phyloP scores from a whole-genome alignment of 2,888 invertebrate genomes.

The Tuta absoluta region DNA sequence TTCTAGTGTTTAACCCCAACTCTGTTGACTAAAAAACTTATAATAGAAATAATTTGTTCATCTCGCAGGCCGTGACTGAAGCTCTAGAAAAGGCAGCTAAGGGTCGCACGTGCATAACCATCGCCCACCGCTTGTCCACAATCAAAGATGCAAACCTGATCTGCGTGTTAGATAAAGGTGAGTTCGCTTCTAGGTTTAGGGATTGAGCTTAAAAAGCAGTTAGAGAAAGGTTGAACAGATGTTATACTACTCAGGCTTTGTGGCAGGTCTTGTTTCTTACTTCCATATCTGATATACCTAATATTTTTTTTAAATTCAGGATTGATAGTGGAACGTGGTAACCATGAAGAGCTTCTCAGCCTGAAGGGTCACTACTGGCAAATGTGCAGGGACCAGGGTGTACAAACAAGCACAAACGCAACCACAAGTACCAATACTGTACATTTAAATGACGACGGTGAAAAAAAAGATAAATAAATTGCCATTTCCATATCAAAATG shows the following conservation, averaged over 20 bases:
- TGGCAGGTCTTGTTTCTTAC: too few relatives aligned
- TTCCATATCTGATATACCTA: too few relatives aligned
- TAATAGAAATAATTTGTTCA: neutral
- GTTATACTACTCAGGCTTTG: too few relatives aligned
- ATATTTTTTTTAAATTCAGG: slow-evolving; percentile 65
- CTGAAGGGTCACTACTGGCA: slow-evolving; percentile 84
- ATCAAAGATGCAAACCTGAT: slow-evolving; percentile 92
- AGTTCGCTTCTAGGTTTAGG: neutral
- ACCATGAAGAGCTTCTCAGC: slow-evolving; percentile 85
- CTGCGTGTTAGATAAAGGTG: slow-evolving; percentile 90
- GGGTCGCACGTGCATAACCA: slow-evolving; percentile 91
- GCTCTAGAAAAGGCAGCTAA: slow-evolving; percentile 90
- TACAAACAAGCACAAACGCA: neutral
- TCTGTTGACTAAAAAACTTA: too few relatives aligned
- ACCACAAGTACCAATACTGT: neutral
- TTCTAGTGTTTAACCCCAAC: too few relatives aligned
- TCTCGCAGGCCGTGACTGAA: slow-evolving; percentile 86
- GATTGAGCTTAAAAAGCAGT: neutral
- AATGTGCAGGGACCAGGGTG: slow-evolving; percentile 77
- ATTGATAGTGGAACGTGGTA: slow-evolving; percentile 86
- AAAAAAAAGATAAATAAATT: too few relatives aligned
- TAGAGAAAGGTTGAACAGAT: neutral
- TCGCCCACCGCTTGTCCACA: slow-evolving; percentile 92
- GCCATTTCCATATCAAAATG: too few relatives aligned
- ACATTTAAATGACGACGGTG: too few relatives aligned